Base-by-base conservation (phyloP, 2,113 vertebrate species). In the Piaya cayana region DNA sequence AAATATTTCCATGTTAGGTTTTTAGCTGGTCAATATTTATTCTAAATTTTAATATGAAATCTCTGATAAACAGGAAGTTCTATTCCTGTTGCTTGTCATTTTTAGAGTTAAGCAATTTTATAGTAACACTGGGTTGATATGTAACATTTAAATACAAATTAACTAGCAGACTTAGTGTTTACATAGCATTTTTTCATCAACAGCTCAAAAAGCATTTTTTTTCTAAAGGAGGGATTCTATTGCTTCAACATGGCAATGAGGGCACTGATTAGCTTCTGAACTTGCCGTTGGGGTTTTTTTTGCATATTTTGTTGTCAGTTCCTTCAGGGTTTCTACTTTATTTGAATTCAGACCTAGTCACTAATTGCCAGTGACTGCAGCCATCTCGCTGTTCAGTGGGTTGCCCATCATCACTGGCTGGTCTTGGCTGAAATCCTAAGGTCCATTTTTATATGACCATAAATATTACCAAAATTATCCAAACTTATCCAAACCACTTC, bases 1-100 rank as follows among this genome's bases (percentile, higher is more conserved):
- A 84, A 81, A 21, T 78, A 76, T 71, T 83, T 90, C 49, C 82
- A 58, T 27, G 22, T 58, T 60, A 85, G 22, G 8, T 43, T 82
- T 90, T 88, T 75, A 70, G 82, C 56, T 74, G 25, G 43, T 80
- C 59, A 84, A 78, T 83, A 93, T 78, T 91, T 93, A 78, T 71
- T 81, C 32, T 71, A 39, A 39, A 81, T 86, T 90, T 92, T 91
- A 26, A 55, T 82, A 63, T 74, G 77, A 60, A n/a, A 62, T 34
- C 45, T 76, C 71, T 81, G 39, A 70, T 53, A 75, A 86, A 23
- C 49, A 75, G 56, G 49, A 39, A 92, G 32, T 27, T 88, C 5
- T 60, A 50, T 70, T 87, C 37, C 59, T 49, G 23, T 79, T 47
- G 32, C 42, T 69, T 89, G 58, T 36, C 25, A 37, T 86, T 86